phyloP scores from a whole-genome alignment of 2,888 invertebrate genomes.

The Chrysolina haemoptera region DNA sequence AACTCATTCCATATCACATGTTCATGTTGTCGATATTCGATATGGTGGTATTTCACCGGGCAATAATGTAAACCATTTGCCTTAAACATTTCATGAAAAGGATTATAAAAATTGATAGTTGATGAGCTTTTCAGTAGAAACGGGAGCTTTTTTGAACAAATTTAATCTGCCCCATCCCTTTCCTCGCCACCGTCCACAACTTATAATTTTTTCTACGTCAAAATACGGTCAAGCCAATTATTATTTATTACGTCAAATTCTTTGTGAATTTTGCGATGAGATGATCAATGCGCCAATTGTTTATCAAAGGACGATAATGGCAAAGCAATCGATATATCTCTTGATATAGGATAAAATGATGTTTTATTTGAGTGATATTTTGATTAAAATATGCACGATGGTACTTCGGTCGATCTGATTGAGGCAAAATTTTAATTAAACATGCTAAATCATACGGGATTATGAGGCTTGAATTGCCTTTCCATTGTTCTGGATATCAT shows the following conservation, averaged over 20 bases:
- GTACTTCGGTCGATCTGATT: background rate
- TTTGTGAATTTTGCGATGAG: background rate
- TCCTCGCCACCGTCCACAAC: too few species aligned
- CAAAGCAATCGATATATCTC: background rate
- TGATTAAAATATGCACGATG: background rate
- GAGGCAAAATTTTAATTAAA: background rate
- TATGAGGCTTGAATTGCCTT: background rate
- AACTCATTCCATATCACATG: too few species aligned
- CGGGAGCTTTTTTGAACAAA: too few species aligned
- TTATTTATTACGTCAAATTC: too few species aligned
- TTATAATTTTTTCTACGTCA: background rate
- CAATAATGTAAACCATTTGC: too few species aligned
- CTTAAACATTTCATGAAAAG: too few species aligned
- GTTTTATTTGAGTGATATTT: background rate
- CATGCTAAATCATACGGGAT: background rate
- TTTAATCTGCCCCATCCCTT: too few species aligned
- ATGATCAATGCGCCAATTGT: background rate
- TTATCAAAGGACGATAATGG: background rate
- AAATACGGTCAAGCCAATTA: background rate
- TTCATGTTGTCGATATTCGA: too few species aligned
- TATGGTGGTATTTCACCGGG: too few species aligned
- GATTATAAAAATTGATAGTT: too few species aligned
- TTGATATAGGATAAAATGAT: background rate
- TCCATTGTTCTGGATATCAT: background rate
- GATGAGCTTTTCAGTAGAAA: too few species aligned